A percentile compares a stretch with the other conserved stretches of the same genome.
These are phyloP conservation scores for Periparus ater DNA, from an alignment of 2,797 vertebrate genomes.

Conservation along the genomic window DNA sequence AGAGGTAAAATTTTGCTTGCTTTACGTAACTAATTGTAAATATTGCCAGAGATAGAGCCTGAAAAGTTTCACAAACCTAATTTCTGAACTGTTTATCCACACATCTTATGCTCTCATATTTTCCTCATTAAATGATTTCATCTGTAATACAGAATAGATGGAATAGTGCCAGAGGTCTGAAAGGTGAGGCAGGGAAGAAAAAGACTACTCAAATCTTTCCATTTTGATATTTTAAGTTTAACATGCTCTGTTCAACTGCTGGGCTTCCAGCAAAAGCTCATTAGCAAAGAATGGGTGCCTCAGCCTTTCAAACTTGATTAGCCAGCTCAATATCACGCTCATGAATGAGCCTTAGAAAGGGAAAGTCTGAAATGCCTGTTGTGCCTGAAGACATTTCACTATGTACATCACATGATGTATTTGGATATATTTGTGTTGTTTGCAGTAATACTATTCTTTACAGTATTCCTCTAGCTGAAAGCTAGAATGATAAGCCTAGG, in stretches of 20 bases:
- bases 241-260: neutral
- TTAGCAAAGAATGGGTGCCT: neutral
- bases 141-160: neutral
- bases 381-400: neutral
- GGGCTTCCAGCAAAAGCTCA: neutral
- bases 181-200: neutral
- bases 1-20: neutral
- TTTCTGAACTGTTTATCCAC: neutral
- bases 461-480: neutral
- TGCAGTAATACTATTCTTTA: neutral
- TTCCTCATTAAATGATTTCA: neutral
- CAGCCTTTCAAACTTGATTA: neutral
- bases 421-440: neutral
- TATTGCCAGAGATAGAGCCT: neutral
- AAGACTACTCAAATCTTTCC: neutral
- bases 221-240: neutral
- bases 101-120: neutral
- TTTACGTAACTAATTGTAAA: neutral
- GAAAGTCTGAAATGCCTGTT: neutral
- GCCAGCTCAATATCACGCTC: neutral
- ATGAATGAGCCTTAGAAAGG: neutral
- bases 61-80: neutral
- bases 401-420: accelerated
- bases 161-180: neutral
- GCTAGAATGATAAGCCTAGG: neutral